These are phyloP conservation scores for Bombyx mori DNA, from an alignment of 1,140 invertebrate species.

Conservation along the genomic window DNA sequence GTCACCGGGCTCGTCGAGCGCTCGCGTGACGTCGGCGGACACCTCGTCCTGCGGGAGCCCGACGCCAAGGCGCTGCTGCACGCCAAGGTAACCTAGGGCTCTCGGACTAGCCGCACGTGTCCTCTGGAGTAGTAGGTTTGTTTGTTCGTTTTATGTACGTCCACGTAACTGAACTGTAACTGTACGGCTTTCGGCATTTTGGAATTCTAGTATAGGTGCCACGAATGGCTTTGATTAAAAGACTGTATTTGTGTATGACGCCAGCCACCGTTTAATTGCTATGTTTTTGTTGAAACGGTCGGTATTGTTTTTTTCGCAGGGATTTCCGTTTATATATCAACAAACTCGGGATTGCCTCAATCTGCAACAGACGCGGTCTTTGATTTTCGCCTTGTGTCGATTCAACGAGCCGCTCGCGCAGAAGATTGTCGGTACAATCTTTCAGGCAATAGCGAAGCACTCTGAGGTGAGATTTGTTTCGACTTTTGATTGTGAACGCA, in stretches of 20 bases:
- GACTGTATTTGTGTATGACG: neutral
- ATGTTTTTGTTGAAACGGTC: neutral
- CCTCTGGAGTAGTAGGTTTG: too few relatives aligned
- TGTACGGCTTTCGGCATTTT: too few relatives aligned
- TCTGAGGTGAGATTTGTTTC: conserved; percentile 76
- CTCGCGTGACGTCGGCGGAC: conserved; percentile 82
- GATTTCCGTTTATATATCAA: conserved; percentile 93
- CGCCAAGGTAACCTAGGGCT: conserved; percentile 76
- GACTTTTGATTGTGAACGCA: neutral
- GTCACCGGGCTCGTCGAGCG: conserved; percentile 91
- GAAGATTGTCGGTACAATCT: conserved; percentile 90
- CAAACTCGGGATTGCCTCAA: conserved; percentile 95
- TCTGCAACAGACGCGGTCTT: conserved; percentile 89
- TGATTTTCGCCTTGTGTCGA: conserved; percentile 91
- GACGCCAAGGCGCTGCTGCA: conserved; percentile 89
- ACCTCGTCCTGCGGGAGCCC: conserved; percentile 81
- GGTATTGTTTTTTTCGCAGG: conserved; percentile 66
- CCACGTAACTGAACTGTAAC: too few relatives aligned
- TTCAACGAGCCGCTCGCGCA: conserved; percentile 90
- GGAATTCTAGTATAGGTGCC: too few relatives aligned
- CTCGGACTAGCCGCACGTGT: too few relatives aligned
- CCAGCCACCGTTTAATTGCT: neutral
- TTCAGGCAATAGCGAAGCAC: conserved; percentile 90
- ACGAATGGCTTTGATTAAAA: neutral
- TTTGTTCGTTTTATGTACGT: too few relatives aligned